Conservation (phyloP, 2,888 invertebrate genomes). For the Cactoblastis cactorum region DNA sequence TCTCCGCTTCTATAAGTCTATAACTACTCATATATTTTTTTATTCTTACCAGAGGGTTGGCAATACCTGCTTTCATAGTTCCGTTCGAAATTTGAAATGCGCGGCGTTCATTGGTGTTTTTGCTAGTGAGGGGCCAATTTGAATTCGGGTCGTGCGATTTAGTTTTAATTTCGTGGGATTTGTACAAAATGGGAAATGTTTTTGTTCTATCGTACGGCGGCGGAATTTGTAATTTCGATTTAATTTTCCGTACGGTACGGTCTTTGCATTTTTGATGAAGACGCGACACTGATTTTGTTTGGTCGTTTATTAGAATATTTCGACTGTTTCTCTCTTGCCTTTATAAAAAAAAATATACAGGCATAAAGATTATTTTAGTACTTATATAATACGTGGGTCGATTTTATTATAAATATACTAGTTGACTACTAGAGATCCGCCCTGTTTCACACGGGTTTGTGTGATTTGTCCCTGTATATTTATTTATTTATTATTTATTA, state of each 20-base stretch:
- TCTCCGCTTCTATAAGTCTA: conserved; percentile 57
- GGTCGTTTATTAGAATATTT: too few relatives aligned
- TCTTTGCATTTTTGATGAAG: neutral
- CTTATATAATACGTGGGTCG: too few relatives aligned
- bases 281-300: neutral
- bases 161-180: conserved; percentile 72
- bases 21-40: conserved; percentile 77
- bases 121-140: conserved; percentile 55
- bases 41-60: conserved; percentile 74
- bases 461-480: too few relatives aligned
- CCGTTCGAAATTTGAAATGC: conserved; percentile 58
- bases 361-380: too few relatives aligned
- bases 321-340: too few relatives aligned
- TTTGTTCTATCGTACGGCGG: conserved; percentile 49
- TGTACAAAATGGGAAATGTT: conserved; percentile 48
- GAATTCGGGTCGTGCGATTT: conserved; percentile 72
- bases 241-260: conserved; percentile 5
- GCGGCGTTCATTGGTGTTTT: conserved; percentile 61
- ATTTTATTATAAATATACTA: too few relatives aligned
- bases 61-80: conserved; percentile 68
- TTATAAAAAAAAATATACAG: too few relatives aligned
- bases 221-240: conserved; percentile 30
- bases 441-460: too few relatives aligned
- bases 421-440: too few relatives aligned
- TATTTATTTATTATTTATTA: too few relatives aligned